A percentile compares a stretch with the other conserved stretches of the same genome.
Evolutionary conservation across 2,797 vertebrate species (phyloP).

Genomic region (Myripristis murdjan): DNA sequence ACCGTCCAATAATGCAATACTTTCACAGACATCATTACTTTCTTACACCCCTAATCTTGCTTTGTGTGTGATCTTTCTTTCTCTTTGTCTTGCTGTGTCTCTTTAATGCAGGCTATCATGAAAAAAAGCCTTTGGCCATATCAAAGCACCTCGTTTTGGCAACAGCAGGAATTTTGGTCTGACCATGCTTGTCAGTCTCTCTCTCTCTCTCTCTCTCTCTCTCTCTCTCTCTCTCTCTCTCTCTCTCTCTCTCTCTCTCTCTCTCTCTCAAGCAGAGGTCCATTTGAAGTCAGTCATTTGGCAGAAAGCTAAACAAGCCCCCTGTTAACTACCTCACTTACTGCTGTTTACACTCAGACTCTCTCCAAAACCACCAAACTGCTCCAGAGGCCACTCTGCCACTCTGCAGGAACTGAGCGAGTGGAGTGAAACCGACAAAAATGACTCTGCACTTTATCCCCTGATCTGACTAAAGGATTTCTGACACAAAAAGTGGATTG

Average conservation of each 20-base stretch:
- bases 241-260: conserved; percentile 11
- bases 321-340: conserved; percentile 72
- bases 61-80: background rate
- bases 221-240: conserved; percentile 2
- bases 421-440: conserved; percentile 11
- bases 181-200: no score
- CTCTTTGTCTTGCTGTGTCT: background rate
- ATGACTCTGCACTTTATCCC: background rate
- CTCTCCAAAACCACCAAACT: conserved; percentile 42
- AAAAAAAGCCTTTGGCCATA: no score
- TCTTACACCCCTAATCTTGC: no score
- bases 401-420: no score
- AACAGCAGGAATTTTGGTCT: no score
- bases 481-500: background rate
- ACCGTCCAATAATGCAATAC: no score
- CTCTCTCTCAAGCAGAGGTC: conserved; percentile 28
- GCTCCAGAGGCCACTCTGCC: conserved; percentile 30
- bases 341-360: conserved; percentile 61
- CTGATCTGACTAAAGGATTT: background rate
- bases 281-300: conserved; percentile 82
- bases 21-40: no score
- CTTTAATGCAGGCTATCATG: no score
- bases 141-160: no score
- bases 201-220: conserved; percentile 9
- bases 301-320: conserved; percentile 80